A percentile compares a stretch with the other conserved stretches of the same genome.
These are phyloP conservation scores for Scalopus aquaticus DNA, from an alignment of 2,113 vertebrate genomes.

Conservation along the genomic window DNA sequence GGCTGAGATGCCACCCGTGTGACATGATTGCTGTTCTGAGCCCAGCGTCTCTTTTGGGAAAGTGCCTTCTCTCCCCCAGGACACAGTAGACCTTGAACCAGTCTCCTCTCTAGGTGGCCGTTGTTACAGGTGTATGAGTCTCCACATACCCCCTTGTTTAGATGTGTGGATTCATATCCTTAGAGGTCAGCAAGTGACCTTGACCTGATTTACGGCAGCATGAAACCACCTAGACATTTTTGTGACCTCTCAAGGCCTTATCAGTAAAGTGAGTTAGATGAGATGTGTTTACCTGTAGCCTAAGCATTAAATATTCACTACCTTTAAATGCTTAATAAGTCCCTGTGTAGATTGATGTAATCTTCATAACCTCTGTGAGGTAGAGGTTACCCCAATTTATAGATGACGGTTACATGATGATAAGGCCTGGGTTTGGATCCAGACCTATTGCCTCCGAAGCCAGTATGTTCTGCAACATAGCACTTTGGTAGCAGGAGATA, in stretches of 20 bases:
- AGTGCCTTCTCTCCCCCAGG: neutral
- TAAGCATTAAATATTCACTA: neutral
- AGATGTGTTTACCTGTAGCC: neutral
- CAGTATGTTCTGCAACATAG: neutral
- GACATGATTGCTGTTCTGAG: neutral
- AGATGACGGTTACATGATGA: neutral
- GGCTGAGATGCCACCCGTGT: neutral
- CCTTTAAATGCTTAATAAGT: neutral
- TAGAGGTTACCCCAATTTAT: neutral
- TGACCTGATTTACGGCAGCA: neutral
- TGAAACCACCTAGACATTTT: neutral
- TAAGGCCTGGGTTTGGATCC: neutral
- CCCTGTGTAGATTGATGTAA: neutral
- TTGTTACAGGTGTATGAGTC: neutral
- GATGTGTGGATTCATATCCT: neutral
- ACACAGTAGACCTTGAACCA: neutral
- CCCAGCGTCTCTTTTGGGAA: neutral
- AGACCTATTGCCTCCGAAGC: neutral
- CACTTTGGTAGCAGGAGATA: neutral
- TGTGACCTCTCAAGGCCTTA: neutral
- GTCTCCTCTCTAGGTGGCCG: neutral
- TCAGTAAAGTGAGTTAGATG: neutral
- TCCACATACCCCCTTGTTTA: neutral
- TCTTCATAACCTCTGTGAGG: neutral
- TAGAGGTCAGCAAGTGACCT: neutral